Percentiles rank a stretch among this genome's conserved stretches.
phyloP scores from a whole-genome alignment of 1,140 invertebrate genomes.

The Lineus longissimus region DNA sequence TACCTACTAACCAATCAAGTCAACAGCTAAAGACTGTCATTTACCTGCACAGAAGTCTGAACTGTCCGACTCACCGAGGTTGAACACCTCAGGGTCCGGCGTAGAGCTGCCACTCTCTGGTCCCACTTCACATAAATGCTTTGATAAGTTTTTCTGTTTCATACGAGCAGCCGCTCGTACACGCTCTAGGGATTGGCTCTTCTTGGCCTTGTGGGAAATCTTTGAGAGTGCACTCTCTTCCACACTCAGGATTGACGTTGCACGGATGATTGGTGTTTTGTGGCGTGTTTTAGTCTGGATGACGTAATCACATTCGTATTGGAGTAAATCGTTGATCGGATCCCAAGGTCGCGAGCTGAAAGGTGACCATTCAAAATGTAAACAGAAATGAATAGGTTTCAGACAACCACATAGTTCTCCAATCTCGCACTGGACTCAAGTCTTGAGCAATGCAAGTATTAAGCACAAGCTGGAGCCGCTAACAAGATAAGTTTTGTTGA shows the following conservation, averaged over 20 bases:
- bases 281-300: conserved; percentile 71
- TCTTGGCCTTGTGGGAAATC: neutral
- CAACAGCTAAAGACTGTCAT: no score
- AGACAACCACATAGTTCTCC: neutral
- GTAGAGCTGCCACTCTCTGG: conserved; percentile 47
- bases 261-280: conserved; percentile 62
- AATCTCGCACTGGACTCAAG: neutral
- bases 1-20: no score
- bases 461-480: no score
- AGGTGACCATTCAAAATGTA: no score
- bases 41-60: no score
- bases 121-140: conserved; percentile 14
- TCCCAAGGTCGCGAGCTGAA: conserved; percentile 70
- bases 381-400: conserved; percentile 8
- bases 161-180: neutral
- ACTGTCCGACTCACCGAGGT: conserved; percentile 30
- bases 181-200: neutral
- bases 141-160: conserved; percentile 19
- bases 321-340: conserved; percentile 73
- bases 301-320: conserved; percentile 72
- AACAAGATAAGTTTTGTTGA: no score
- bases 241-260: conserved; percentile 43
- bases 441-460: neutral
- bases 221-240: conserved; percentile 26
- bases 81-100: conserved; percentile 24